Evolutionary conservation across 2,797 vertebrate genomes (phyloP).

Genomic region (Sciurus vulgaris): DNA sequence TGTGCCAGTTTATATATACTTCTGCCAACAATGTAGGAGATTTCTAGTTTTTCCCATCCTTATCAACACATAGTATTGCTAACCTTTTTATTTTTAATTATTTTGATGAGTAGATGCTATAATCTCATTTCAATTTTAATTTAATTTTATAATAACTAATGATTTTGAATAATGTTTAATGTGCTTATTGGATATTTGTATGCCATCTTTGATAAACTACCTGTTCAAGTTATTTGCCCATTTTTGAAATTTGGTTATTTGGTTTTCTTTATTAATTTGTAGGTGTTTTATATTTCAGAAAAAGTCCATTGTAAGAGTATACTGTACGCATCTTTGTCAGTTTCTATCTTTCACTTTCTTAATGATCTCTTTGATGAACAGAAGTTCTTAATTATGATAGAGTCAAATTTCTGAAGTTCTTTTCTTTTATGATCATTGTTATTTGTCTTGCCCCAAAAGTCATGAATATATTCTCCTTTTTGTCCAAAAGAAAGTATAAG

Average conservation of each 20-base stretch:
- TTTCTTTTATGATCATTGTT: slow-evolving; percentile 20
- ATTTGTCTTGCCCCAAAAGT: background rate
- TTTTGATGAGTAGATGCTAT: background rate
- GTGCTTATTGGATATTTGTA: background rate
- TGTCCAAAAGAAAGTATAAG: background rate
- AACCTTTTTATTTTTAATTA: background rate
- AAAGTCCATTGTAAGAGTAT: background rate
- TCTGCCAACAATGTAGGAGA: background rate
- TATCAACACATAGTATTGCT: background rate
- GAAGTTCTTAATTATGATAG: background rate
- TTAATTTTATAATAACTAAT: slow-evolving; percentile 10
- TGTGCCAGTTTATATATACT: background rate
- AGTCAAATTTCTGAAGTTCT: slow-evolving; percentile 18
- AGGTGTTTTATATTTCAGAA: background rate
- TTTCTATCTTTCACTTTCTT: background rate
- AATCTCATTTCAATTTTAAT: background rate
- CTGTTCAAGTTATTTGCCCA: background rate
- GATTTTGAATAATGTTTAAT: background rate
- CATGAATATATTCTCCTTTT: background rate
- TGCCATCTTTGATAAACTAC: background rate
- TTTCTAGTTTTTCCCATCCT: slow-evolving; percentile 19
- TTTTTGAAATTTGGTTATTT: background rate
- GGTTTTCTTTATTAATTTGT: background rate
- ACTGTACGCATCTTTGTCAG: background rate
- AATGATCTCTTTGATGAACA: background rate